phyloP scores from a whole-genome alignment of 2,113 vertebrate genomes.

The Channa argus region DNA sequence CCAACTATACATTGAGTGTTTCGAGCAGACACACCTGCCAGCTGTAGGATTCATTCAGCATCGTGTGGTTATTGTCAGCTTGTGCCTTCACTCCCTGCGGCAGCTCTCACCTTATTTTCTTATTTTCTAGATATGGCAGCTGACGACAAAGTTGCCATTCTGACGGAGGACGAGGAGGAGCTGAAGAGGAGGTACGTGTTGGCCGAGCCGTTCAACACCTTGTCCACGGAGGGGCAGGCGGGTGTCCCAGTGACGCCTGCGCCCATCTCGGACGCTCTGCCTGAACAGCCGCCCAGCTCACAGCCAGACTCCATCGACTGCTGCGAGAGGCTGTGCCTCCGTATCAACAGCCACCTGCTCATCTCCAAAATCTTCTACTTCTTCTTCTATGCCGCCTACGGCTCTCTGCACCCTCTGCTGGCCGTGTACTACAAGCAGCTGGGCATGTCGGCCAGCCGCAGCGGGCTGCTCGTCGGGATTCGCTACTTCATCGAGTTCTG shows the following conservation, averaged over 20 bases:
- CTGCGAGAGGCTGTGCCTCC: conserved; percentile 90
- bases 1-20: neutral
- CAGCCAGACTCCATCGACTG: conserved; percentile 85
- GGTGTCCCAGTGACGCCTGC: conserved; percentile 31
- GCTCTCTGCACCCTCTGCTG: conserved; percentile 94
- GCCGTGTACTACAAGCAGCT: conserved; percentile 97
- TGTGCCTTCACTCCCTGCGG: neutral
- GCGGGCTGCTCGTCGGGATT: conserved; percentile 94
- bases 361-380: conserved; percentile 98
- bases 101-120: conserved; percentile 32
- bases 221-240: conserved; percentile 77
- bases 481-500: conserved; percentile 99
- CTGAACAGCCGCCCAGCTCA: conserved; percentile 46
- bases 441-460: conserved; percentile 93
- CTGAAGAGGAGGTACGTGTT: conserved; percentile 94
- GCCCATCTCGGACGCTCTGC: neutral
- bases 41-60: neutral
- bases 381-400: conserved; percentile 98
- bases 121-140: conserved; percentile 87
- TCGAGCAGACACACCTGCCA: neutral
- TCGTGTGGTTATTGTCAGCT: conserved; percentile 28
- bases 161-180: conserved; percentile 96
- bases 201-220: conserved; percentile 87
- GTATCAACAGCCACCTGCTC: conserved; percentile 91
- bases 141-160: conserved; percentile 94